phyloP scores from a whole-genome alignment of 2,888 invertebrate species.

The Heterodera filipjevi region DNA sequence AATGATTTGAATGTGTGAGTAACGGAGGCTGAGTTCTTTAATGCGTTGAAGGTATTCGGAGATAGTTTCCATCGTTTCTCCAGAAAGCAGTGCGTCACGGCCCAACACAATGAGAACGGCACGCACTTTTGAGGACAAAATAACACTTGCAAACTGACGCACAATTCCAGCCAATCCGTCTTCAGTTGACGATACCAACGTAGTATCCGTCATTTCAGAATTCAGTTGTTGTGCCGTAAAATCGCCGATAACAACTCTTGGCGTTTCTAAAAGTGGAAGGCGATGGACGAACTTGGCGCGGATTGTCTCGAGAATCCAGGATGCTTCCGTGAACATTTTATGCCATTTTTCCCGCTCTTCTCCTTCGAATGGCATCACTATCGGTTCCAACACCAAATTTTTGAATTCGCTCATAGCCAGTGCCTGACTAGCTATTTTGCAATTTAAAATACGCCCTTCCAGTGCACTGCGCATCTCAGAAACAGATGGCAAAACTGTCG shows the following conservation, averaged over 20 bases:
- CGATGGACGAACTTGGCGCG: conserved; percentile 3
- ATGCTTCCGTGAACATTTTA: neutral
- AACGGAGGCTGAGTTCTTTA: neutral
- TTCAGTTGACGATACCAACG: neutral
- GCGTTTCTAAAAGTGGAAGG: neutral
- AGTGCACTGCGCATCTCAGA: neutral
- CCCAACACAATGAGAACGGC: neutral
- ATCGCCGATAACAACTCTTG: conserved; percentile 8
- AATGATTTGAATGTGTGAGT: neutral
- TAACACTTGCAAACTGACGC: neutral
- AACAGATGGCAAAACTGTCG: neutral
- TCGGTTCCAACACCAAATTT: neutral
- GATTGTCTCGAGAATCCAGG: neutral
- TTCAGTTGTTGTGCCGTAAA: neutral
- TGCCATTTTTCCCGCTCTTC: neutral
- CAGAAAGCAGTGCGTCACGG: neutral
- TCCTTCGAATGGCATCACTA: neutral
- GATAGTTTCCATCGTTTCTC: conserved; percentile 17
- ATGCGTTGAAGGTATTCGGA: conserved; percentile 4
- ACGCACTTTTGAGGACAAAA: neutral
- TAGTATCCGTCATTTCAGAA: neutral
- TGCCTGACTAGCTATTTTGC: neutral
- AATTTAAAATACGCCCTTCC: neutral
- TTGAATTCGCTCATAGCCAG: neutral
- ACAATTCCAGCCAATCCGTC: neutral